Evolutionary conservation across 2,888 invertebrate species (phyloP).

Genomic region (Drosophila picticornis): DNA sequence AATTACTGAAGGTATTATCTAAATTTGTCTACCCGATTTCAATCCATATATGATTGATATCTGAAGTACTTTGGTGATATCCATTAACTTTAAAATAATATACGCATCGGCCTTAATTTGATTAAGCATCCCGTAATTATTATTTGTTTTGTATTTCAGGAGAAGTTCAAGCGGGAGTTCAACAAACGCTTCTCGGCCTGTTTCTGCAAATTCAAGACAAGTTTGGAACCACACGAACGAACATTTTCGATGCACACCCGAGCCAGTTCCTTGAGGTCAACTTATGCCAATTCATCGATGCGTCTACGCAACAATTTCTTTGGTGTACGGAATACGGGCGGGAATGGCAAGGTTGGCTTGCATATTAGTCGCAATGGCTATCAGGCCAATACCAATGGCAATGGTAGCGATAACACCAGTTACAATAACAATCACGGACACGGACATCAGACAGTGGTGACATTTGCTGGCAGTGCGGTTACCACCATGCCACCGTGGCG

Average conservation of each 20-base stretch:
- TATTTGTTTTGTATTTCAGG: constrained; percentile 85
- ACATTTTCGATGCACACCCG: constrained; percentile 84
- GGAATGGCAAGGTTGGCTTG: constrained; percentile 45
- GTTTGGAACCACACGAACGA: constrained; percentile 81
- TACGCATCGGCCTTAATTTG: background rate
- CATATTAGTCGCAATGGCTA: constrained; percentile 39
- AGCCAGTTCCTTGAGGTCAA: constrained; percentile 84
- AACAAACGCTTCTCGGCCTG: constrained; percentile 89
- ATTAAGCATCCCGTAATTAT: too few species aligned
- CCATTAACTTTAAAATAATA: background rate
- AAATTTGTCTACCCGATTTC: background rate
- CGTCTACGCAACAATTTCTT: constrained; percentile 81
- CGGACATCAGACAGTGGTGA: constrained; percentile 66
- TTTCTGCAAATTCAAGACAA: constrained; percentile 83
- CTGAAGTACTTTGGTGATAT: background rate
- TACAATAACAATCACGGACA: constrained; percentile 52
- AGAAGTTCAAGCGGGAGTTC: constrained; percentile 92
- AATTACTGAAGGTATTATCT: background rate
- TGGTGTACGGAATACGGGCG: constrained; percentile 31
- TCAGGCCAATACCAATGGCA: constrained; percentile 33
- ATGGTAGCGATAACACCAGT: constrained; percentile 30
- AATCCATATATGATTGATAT: background rate
- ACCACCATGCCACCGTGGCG: constrained; percentile 73
- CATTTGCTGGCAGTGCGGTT: constrained; percentile 54
- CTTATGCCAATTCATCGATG: constrained; percentile 83